Conservation (phyloP, 2,888 invertebrate species). For the Diadegma fenestrale region DNA sequence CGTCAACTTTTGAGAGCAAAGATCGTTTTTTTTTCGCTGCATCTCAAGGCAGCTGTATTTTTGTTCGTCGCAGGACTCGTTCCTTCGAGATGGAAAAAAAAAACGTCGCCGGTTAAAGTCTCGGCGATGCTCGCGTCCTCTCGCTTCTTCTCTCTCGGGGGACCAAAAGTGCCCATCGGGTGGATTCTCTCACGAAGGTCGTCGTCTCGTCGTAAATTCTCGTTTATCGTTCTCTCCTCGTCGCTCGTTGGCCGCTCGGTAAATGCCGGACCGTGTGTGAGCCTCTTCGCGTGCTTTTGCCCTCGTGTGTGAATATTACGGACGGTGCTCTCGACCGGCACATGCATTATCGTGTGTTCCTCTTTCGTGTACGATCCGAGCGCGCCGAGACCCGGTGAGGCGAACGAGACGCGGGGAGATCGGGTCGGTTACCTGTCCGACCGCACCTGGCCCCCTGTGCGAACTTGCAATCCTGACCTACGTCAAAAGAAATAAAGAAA, state of each 20-base stretch:
- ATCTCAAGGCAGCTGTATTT: neutral
- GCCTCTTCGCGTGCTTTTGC: neutral
- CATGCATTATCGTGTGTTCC: constrained; percentile 13
- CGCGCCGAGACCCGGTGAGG: neutral
- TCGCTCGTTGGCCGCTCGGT: constrained; percentile 11
- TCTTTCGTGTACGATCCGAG: constrained; percentile 30
- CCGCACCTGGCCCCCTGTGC: constrained; percentile 55
- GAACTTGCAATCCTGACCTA: constrained; percentile 43
- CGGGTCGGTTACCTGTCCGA: constrained; percentile 63
- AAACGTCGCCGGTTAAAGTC: constrained; percentile 13
- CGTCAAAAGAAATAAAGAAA: neutral
- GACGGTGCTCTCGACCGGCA: neutral
- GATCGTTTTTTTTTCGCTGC: neutral
- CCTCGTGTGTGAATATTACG: neutral
- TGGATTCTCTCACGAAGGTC: constrained; percentile 62
- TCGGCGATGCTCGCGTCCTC: neutral
- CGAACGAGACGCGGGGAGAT: constrained; percentile 37
- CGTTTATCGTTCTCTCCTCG: constrained; percentile 58
- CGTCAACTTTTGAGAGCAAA: neutral
- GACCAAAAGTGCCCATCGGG: neutral
- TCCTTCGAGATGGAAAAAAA: neutral
- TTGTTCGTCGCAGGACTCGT: constrained; percentile 3
- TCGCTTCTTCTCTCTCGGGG: neutral
- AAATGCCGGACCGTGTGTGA: neutral
- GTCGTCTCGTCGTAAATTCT: constrained; percentile 60